A percentile compares a stretch with the other conserved stretches of the same genome.
These are phyloP conservation scores for Neodontobutis hainanensis DNA, from an alignment of 2,113 vertebrate genomes.

Conservation along the genomic window DNA sequence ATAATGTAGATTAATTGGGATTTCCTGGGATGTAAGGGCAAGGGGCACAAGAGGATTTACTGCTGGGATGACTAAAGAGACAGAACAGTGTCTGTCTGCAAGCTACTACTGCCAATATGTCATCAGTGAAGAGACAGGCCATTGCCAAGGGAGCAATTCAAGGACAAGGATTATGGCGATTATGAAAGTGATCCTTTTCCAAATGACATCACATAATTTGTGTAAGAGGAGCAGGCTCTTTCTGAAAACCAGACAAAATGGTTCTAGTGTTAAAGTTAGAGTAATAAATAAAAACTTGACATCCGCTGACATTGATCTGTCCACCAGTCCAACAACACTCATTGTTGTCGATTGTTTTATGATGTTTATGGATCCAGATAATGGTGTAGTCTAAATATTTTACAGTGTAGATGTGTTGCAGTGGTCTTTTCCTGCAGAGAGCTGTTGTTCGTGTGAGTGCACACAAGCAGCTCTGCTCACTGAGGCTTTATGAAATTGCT, in stretches of 20 bases:
- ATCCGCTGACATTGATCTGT: too few relatives aligned
- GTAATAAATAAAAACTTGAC: neutral
- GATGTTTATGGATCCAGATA: neutral
- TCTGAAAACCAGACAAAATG: too few relatives aligned
- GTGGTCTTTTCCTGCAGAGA: conserved; percentile 14
- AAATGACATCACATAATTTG: conserved; percentile 1
- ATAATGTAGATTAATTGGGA: conserved; percentile 46
- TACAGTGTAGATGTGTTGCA: conserved; percentile 22
- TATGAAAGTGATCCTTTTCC: conserved; percentile 27
- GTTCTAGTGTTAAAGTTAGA: too few relatives aligned
- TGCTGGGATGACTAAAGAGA: conserved; percentile 50
- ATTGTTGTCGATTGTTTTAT: neutral
- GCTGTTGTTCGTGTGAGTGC: conserved; percentile 35
- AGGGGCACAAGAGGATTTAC: conserved; percentile 42
- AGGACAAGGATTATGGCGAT: conserved; percentile 42
- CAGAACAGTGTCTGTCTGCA: conserved; percentile 46
- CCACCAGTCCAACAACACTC: neutral
- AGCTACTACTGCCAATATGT: conserved; percentile 36
- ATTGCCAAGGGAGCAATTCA: conserved; percentile 43
- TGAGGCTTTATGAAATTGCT: conserved; percentile 39
- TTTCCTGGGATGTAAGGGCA: conserved; percentile 37
- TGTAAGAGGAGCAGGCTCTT: too few relatives aligned
- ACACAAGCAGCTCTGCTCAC: conserved; percentile 41
- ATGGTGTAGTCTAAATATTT: conserved; percentile 14
- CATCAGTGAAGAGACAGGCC: conserved; percentile 37